Evolutionary conservation across 1,140 invertebrate genomes (phyloP), one percentile per base, ranked within the genome.

Genomic region (Sycophaga agraensis): DNA sequence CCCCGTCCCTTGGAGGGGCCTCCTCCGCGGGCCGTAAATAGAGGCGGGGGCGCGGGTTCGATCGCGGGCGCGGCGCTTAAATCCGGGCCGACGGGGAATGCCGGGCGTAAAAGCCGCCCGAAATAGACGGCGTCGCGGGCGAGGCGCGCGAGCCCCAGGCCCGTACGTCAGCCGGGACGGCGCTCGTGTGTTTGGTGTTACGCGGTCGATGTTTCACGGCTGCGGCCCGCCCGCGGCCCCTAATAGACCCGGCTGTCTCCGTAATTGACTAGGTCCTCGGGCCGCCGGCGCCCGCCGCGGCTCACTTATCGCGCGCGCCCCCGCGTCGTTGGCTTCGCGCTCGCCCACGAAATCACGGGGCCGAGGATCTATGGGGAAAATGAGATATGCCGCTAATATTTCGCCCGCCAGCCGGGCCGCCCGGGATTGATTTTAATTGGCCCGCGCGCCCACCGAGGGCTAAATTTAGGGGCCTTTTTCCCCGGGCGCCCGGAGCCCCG

Each of bases 211-310:
- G 66, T 68, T 69, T 68, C 63, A 66, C 63, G 69, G 58, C 65
- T 65, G 65, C 63, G 65, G 53, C 31, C 57, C 17, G 12, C 51
- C 17, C 17, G 24, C 31, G 45, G 35, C 55, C 31, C 19, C 70
- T 71, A 73, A 71, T 73, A 73, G 70, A 64, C 34, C 64, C 60
- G 68, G 66, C 70, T 73, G 71, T 73, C 68, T 69, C 64, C 66
- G 70, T 73, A 73, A 73, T 73, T 73, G 71, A 71, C 70, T 70
- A 69, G 71, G 70, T 69, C 4, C 55, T 43, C 48, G 7, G n/a
- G 19, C 43, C 48, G 34, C 37, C 39, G 48, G 67, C 65, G 67
- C 67, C 65, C 64, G 43, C 42, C 42, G 40, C 58, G 14, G 21
- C 21, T 26, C 58, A 55, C 35, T 45, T 40, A 14, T 37, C 2